Evolutionary conservation across 2,113 vertebrate species (phyloP).

Genomic region (Myrmophylax atrothorax): DNA sequence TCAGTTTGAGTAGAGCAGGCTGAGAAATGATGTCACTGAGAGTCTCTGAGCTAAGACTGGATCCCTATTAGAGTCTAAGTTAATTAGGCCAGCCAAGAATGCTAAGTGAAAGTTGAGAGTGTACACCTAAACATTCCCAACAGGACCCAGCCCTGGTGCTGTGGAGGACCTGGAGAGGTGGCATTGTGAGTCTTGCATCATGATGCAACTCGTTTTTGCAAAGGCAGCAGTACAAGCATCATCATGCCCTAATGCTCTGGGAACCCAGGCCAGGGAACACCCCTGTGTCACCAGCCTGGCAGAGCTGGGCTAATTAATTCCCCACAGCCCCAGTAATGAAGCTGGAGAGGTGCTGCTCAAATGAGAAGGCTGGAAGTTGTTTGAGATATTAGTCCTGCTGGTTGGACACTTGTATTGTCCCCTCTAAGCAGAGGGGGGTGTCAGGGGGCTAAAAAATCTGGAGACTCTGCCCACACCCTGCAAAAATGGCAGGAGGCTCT

Average conservation of each 20-base stretch:
- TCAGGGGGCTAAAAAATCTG: background rate
- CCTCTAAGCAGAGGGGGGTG: background rate
- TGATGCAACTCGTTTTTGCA: slow-evolving; percentile 1
- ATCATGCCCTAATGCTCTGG: slow-evolving; percentile 19
- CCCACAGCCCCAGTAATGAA: background rate
- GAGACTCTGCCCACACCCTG: background rate
- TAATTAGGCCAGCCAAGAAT: background rate
- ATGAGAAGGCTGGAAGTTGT: background rate
- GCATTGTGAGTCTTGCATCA: background rate
- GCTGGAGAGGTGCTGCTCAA: background rate
- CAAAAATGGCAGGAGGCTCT: background rate
- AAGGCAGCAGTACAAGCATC: slow-evolving; percentile 50
- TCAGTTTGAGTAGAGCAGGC: background rate
- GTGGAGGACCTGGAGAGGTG: background rate
- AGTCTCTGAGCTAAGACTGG: background rate
- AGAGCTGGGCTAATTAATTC: background rate
- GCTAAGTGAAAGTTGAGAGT: slow-evolving; percentile 5
- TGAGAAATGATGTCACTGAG: background rate
- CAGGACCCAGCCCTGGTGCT: background rate
- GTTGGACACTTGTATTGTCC: rapidly evolving
- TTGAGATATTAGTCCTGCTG: rapidly evolving
- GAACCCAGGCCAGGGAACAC: slow-evolving; percentile 3
- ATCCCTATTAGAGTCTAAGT: background rate
- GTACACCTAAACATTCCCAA: background rate
- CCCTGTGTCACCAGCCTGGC: slow-evolving; percentile 23